phyloP scores from a whole-genome alignment of 2,113 vertebrate genomes.

The Hypanus sabinus region DNA sequence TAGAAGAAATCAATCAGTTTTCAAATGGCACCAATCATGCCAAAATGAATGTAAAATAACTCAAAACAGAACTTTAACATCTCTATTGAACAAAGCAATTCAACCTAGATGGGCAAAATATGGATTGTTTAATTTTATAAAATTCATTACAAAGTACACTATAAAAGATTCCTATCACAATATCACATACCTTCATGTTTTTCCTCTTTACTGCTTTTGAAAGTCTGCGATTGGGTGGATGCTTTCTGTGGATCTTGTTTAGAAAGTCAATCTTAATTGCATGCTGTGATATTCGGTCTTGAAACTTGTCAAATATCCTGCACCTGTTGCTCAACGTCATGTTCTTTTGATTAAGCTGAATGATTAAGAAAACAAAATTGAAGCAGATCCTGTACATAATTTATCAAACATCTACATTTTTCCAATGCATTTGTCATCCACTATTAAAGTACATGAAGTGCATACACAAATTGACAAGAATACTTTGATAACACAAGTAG shows the following conservation, averaged over 20 bases:
- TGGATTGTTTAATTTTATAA: background rate
- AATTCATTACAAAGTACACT: background rate
- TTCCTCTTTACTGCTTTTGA: slow-evolving; percentile 70
- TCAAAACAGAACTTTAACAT: background rate
- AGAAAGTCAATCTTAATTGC: slow-evolving; percentile 94
- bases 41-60: background rate
- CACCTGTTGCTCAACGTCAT: slow-evolving; percentile 90
- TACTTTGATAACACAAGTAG: background rate
- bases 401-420: background rate
- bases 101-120: background rate
- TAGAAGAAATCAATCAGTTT: background rate
- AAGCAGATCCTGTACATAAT: background rate
- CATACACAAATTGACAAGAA: background rate
- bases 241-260: slow-evolving; percentile 81
- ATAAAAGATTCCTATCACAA: background rate
- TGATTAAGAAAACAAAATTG: slow-evolving; percentile 41
- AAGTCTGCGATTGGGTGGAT: slow-evolving; percentile 72
- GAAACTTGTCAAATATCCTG: slow-evolving; percentile 95
- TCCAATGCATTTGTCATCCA: background rate
- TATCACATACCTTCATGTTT: slow-evolving; percentile 72
- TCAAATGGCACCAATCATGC: background rate
- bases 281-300: slow-evolving; percentile 92
- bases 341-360: slow-evolving; percentile 88
- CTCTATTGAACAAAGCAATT: background rate
- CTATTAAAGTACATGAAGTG: background rate